A percentile compares a stretch with the other conserved stretches of the same genome.
Conservation (phyloP, 2,888 invertebrate genomes). For the Trichogramma dendrolimi region DNA sequence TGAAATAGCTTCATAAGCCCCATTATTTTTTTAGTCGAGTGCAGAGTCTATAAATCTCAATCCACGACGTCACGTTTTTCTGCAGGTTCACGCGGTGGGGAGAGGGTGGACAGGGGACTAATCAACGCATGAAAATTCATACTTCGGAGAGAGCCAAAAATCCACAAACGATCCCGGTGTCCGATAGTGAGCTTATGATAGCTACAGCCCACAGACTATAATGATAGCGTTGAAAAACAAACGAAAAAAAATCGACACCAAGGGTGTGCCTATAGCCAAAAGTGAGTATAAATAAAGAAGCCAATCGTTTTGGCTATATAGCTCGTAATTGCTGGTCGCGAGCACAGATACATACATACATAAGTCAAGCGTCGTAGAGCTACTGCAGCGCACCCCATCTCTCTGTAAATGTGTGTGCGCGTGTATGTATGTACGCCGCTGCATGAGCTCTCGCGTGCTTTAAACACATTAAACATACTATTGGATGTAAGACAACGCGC, state of each 20-base stretch:
- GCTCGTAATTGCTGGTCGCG: constrained; percentile 25
- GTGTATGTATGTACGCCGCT: no score
- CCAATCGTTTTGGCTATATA: no score
- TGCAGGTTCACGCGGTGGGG: no score
- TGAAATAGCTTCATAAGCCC: no score
- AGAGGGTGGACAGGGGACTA: neutral
- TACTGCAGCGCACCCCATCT: no score
- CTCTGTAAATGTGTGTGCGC: no score
- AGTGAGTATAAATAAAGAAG: no score
- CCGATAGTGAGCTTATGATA: constrained; percentile 2
- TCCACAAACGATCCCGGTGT: constrained; percentile 11
- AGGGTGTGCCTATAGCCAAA: neutral
- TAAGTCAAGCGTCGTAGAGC: neutral
- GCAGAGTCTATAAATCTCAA: constrained; percentile 5
- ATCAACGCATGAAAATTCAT: constrained; percentile 21
- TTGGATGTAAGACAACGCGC: no score
- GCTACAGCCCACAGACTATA: neutral
- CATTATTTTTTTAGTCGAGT: neutral
- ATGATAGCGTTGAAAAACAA: neutral
- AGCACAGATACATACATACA: constrained; percentile 32
- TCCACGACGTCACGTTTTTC: neutral
- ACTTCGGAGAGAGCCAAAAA: neutral
- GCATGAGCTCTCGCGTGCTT: neutral
- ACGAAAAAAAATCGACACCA: neutral
- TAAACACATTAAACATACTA: no score